Conservation (phyloP, 2,113 vertebrate genomes). For the Passer montanus region DNA sequence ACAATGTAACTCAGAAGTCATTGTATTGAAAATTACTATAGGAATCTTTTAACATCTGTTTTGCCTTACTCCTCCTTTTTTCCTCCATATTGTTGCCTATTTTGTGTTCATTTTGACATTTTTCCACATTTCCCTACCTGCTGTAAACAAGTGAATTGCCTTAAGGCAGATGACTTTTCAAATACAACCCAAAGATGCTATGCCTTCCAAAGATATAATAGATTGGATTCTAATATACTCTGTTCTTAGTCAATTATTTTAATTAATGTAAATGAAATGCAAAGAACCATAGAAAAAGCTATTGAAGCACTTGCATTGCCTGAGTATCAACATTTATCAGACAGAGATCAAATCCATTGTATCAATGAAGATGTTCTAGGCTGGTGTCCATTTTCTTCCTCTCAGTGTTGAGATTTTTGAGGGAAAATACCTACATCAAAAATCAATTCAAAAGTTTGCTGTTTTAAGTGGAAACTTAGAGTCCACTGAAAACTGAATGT, state of each 20-base stretch:
- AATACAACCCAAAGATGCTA: neutral
- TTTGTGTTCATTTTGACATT: neutral
- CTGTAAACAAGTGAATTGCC: neutral
- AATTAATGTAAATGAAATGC: neutral
- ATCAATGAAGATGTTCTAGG: neutral
- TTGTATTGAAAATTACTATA: neutral
- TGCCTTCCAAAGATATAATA: neutral
- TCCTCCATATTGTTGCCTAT: neutral
- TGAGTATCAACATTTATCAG: neutral
- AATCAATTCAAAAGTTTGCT: neutral
- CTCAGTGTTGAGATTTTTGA: neutral
- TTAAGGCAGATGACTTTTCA: neutral
- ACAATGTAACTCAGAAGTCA: neutral
- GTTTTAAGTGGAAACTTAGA: neutral
- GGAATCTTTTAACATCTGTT: neutral
- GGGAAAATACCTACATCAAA: neutral
- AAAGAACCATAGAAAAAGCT: conserved; percentile 9
- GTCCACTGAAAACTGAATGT: neutral
- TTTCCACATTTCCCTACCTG: neutral
- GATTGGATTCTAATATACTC: neutral
- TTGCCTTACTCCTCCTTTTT: neutral
- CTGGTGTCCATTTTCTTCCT: neutral
- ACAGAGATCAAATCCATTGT: neutral
- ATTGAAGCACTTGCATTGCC: neutral
- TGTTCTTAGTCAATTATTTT: neutral